Base-by-base conservation (phyloP, 2,888 invertebrate species). In the Oligia latruncula region DNA sequence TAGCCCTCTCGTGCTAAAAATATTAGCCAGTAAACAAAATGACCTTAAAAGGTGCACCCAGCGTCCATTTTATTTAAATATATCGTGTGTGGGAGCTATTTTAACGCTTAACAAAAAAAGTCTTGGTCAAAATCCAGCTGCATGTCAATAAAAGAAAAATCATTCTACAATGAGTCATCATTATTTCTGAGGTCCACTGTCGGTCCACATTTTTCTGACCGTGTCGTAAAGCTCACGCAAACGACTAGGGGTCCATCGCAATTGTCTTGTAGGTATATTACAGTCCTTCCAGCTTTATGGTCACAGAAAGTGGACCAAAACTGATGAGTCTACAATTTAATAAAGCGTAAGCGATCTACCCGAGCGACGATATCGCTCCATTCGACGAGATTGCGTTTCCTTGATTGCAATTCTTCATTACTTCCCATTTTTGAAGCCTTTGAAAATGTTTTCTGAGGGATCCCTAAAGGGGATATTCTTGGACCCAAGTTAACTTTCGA, bases 301-400 rank as follows among this genome's bases (percentile, higher is more conserved):
- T 49, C 43, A 40, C 66, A 70, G 17, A 82, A 75, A 73, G 74
- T 70, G 73, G 73, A 67, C 75, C 20, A 52, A 80, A 83, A 71
- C 71, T 82, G 82, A 80, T 81, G 90, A 86, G 73, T 82, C 79
- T 67, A 78, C 86, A 74, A 76, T 84, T 82, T 80, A 77, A 78
- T 86, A 86, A 80, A 86, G 74, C 80, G 86, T 79, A 83, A 82
- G 79, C 76, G 65, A 86, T 89, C 74, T 80, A 60, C 15, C 13
- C 43, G 17, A 77, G 71, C 55, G 71, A 74, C 29, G 60, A 83
- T 81, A 82, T 77, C 70, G 71, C 66, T 86, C 80, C 35, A 82
- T 88, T 89, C 67, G 71, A 43, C 0, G 78, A 82, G 81, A 84
- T 89, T 77, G 84, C 65, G 71, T 67, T 81, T 74, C 52, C 74